Base-by-base conservation (phyloP, 2,797 vertebrate genomes). In the Odontamblyopus lacepedii region DNA sequence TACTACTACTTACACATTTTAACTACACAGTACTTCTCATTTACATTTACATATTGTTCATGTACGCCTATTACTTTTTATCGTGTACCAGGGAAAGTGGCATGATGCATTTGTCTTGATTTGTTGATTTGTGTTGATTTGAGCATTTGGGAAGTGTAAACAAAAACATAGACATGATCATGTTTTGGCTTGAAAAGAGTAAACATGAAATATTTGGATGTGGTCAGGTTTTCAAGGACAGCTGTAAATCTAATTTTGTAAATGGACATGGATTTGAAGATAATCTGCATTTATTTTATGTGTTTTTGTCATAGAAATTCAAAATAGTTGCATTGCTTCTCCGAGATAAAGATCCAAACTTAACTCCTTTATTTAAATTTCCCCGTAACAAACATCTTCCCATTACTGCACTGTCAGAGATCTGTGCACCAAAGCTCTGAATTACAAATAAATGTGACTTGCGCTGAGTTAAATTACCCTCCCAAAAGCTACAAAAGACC, bases 401-500 rank as follows among this genome's bases (percentile, higher is more conserved):
- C 51, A 56, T 68, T 56, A 35, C 51, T 13, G 30, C 66, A 38
- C 64, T 53, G 53, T 56, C 30, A 68, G 19, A 68, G 53, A 55
- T 68, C 51, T 68, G 18, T 53, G 51, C 71, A 19, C 66, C 63
- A 74, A 41, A 63, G 62, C 61, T 60, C 56, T 12, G 59, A 78
- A 56, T 71, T 64, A 76, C 66, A 78, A 78, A 81, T 48, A 69
- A 29, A 78, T 72, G 69, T n/a, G 78, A 71, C 74, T 80, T 86
- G 78, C 30, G 76, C 9, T 67, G 69, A 67, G 61, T 79, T 73
- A 74, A 82, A 81, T 87, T 74, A 83, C 79, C 78, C 73, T 73
- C 71, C 73, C 75, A 76, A 75, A 71, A 66, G 75, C 76, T 67
- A 76, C 69, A 75, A 71, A 67, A 67, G 61, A 70, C 38, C 69